A percentile compares a stretch with the other conserved stretches of the same genome.
Evolutionary conservation across 2,888 invertebrate genomes (phyloP).

Genomic region (Pristionchus fissidentatus): DNA sequence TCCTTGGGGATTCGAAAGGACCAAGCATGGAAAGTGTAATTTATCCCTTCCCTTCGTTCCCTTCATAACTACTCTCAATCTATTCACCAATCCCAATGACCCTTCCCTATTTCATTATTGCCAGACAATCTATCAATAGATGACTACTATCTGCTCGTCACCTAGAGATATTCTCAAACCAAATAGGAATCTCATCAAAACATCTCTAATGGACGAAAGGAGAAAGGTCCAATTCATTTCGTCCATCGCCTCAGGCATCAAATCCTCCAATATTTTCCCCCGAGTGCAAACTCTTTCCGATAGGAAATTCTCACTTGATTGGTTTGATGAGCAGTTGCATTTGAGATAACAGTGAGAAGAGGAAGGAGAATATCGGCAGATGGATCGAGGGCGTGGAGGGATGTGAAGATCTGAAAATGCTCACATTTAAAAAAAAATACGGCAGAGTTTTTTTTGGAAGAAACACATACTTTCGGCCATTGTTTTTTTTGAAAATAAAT

Average conservation of each 20-base stretch:
- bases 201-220: not conserved
- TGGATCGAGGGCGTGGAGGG: constrained; percentile 66
- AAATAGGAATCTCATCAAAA: not conserved
- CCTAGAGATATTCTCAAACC: too few relatives aligned
- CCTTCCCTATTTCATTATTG: constrained; percentile 16
- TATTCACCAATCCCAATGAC: constrained; percentile 5
- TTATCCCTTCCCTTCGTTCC: not conserved
- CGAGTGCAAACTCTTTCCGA: not conserved
- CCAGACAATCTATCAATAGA: not conserved
- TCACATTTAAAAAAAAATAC: not conserved
- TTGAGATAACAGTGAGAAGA: constrained; percentile 69
- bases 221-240: not conserved
- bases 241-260: not conserved
- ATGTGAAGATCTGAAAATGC: constrained; percentile 62
- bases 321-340: constrained; percentile 68
- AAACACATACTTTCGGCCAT: not conserved
- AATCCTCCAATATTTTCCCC: not conserved
- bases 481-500: too few relatives aligned
- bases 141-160: not conserved
- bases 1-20: not conserved
- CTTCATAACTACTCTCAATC: constrained; percentile 4
- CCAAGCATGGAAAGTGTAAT: not conserved
- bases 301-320: constrained; percentile 61
- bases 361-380: constrained; percentile 68
- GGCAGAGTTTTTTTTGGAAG: not conserved